Conservation (phyloP, 1,140 invertebrate genomes). For the Panulirus ornatus region DNA sequence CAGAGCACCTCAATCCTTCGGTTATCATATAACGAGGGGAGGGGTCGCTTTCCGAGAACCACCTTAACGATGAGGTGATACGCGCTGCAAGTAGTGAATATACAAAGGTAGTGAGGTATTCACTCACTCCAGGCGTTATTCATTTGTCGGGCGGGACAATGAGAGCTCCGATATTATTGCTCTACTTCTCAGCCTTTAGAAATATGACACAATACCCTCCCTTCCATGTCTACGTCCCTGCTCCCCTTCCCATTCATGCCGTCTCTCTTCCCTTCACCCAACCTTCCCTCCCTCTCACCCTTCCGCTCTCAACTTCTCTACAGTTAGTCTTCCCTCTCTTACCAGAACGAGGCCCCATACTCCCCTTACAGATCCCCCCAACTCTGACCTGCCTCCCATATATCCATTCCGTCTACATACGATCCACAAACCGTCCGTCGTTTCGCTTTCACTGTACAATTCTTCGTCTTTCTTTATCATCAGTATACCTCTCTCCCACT, state of each 20-base stretch:
- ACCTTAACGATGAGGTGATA: too few species aligned
- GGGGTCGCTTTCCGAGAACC: too few species aligned
- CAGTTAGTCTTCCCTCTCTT: slow-evolving; percentile 26
- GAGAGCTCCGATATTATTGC: not conserved
- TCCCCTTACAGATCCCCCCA: not conserved
- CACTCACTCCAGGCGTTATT: not conserved
- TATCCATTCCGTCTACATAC: not conserved
- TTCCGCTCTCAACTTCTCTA: not conserved
- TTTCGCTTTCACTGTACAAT: not conserved
- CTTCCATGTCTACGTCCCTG: not conserved
- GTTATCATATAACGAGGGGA: too few species aligned
- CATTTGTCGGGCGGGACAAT: not conserved
- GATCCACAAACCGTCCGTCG: not conserved
- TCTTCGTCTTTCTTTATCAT: slow-evolving; percentile 12
- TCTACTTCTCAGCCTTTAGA: not conserved
- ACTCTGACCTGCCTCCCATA: not conserved
- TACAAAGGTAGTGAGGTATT: not conserved
- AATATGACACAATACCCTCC: slow-evolving; percentile 2
- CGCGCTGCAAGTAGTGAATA: not conserved
- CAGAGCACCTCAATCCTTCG: too few species aligned
- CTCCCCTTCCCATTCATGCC: not conserved
- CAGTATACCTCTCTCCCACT: not conserved
- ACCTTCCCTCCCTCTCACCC: not conserved
- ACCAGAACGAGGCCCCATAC: too few species aligned
- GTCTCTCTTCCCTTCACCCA: not conserved